Percentiles rank a stretch among this genome's conserved stretches.
Conservation (phyloP, 2,888 invertebrate genomes). For the Molorchus minor region DNA sequence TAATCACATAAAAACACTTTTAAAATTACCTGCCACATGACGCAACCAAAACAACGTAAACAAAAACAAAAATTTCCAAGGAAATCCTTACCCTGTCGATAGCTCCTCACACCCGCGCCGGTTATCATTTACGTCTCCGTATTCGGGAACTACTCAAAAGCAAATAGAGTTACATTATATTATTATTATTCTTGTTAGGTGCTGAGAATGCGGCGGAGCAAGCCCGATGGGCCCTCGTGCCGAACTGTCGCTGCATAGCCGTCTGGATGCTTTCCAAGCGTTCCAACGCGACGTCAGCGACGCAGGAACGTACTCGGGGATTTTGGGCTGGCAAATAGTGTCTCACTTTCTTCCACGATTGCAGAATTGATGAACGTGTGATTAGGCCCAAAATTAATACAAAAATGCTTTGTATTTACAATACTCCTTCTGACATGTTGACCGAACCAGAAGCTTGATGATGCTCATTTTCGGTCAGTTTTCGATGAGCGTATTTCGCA, state of each 20-base stretch:
- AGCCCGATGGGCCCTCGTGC: slow-evolving; percentile 57
- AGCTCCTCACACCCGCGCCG: slow-evolving; percentile 28
- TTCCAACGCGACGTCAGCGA: slow-evolving; percentile 46
- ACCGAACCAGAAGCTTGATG: no score
- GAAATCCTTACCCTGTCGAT: slow-evolving; percentile 31
- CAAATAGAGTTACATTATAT: slow-evolving; percentile 40
- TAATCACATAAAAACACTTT: no score
- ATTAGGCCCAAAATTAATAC: no score
- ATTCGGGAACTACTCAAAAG: slow-evolving; percentile 37
- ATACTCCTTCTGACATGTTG: no score
- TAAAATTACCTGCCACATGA: slow-evolving; percentile 2
- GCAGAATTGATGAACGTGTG: neutral
- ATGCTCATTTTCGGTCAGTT: no score
- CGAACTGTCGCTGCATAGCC: slow-evolving; percentile 59
- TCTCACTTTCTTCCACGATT: neutral
- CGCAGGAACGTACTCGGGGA: slow-evolving; percentile 23
- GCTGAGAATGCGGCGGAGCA: slow-evolving; percentile 40
- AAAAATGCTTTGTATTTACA: no score
- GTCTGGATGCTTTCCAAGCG: slow-evolving; percentile 58
- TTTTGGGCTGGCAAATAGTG: slow-evolving; percentile 8
- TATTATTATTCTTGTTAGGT: slow-evolving; percentile 27
- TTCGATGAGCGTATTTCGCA: no score
- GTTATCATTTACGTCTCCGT: slow-evolving; percentile 35
- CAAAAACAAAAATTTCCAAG: neutral
- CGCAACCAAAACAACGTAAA: slow-evolving; percentile 17